phyloP scores from a whole-genome alignment of 2,113 vertebrate genomes.

The Dicerorhinus sumatrensis region DNA sequence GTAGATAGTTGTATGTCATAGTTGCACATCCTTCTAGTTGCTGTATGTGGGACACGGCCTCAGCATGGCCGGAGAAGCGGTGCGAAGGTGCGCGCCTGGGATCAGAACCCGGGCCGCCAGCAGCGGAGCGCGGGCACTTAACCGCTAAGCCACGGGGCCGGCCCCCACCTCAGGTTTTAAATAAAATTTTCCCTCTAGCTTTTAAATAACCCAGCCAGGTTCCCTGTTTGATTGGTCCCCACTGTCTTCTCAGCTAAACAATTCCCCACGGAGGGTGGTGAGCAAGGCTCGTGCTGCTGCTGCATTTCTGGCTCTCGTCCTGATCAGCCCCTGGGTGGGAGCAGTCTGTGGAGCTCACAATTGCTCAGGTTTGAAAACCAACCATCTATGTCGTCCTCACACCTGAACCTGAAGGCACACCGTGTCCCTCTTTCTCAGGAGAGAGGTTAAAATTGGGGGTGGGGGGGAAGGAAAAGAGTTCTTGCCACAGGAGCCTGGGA shows the following conservation, averaged over 20 bases:
- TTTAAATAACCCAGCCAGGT: no score
- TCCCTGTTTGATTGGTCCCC: not conserved
- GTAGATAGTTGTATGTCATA: no score
- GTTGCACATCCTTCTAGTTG: no score
- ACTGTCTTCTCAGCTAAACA: not conserved
- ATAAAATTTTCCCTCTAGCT: not conserved
- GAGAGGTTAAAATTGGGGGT: not conserved
- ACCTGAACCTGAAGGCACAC: not conserved
- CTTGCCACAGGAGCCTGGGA: not conserved
- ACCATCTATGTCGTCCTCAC: rapidly evolving
- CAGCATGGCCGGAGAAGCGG: no score
- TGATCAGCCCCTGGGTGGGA: rapidly evolving
- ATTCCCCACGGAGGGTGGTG: rapidly evolving
- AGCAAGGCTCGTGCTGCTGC: rapidly evolving
- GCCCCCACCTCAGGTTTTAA: not conserved
- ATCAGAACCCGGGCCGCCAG: no score
- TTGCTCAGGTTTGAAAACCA: not conserved
- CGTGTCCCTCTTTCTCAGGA: not conserved
- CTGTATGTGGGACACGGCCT: no score
- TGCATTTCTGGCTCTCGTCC: rapidly evolving
- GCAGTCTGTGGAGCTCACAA: not conserved
- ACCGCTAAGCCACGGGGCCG: no score
- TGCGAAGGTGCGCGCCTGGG: no score
- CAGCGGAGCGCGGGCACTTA: no score
- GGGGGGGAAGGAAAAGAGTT: no score